Percentiles rank a stretch among this genome's conserved stretches.
phyloP scores from a whole-genome alignment of 2,113 vertebrate species.

The Megaceryle torquata region DNA sequence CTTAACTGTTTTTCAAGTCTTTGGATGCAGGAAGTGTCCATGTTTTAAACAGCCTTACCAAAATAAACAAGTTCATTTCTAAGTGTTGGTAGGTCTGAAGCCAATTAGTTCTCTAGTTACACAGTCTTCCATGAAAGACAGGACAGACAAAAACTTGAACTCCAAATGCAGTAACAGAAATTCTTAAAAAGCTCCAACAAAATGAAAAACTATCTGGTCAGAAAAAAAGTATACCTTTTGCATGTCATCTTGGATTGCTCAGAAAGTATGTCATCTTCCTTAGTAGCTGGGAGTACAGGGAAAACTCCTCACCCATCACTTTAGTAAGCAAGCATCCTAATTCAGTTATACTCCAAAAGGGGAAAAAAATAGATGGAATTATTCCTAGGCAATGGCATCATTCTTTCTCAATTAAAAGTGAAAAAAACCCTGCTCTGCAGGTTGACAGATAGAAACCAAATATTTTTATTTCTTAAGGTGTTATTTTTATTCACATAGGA shows the following conservation, averaged over 20 bases:
- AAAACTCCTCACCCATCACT: background rate
- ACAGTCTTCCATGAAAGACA: background rate
- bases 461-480: constrained; percentile 16
- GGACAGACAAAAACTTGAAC: background rate
- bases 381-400: constrained; percentile 7
- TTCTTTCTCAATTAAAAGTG: constrained; percentile 49
- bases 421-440: constrained; percentile 3
- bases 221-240: background rate
- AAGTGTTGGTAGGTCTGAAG: background rate
- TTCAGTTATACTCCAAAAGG: constrained; percentile 6
- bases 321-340: constrained; percentile 1
- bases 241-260: background rate
- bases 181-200: background rate
- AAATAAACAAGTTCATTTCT: background rate
- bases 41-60: background rate
- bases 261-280: background rate
- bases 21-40: background rate
- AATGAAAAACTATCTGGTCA: background rate
- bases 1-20: background rate
- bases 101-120: background rate
- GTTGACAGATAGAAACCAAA: background rate
- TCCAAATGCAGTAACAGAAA: background rate
- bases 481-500: constrained; percentile 4
- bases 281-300: background rate
- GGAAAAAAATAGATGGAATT: background rate